Evolutionary conservation across 1,140 invertebrate species (phyloP).

Genomic region (Pseudoatta argentina): DNA sequence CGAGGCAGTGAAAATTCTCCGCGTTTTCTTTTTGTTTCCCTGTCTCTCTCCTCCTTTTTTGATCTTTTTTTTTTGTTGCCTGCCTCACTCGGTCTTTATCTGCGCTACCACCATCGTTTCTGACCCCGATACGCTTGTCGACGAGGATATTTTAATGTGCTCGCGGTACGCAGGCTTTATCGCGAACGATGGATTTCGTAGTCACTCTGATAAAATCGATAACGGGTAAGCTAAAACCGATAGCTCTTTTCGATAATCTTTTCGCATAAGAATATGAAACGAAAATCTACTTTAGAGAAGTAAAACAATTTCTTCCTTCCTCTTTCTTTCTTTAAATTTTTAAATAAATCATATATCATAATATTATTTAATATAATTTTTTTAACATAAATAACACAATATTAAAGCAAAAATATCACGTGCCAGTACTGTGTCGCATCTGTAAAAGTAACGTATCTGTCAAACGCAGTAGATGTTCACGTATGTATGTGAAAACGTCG

Average conservation of each 20-base stretch:
- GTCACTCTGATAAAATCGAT: conserved; percentile 46
- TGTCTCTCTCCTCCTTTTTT: background rate
- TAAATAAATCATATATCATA: conserved; percentile 3
- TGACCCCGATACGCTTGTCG: conserved; percentile 57
- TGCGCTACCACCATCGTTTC: conserved; percentile 21
- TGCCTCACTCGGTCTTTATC: conserved; percentile 53
- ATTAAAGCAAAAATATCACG: conserved; percentile 3
- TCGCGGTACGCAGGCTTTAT: conserved; percentile 68
- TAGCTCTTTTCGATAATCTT: conserved; percentile 53
- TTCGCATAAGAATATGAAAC: conserved; percentile 20
- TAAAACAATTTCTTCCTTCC: background rate
- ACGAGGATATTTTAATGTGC: conserved; percentile 72
- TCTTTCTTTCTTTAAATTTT: no score
- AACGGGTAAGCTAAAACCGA: conserved; percentile 44
- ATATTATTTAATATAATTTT: background rate
- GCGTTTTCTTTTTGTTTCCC: conserved; percentile 51
- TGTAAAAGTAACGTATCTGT: conserved; percentile 12
- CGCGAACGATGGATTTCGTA: conserved; percentile 68
- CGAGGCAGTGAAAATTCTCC: conserved; percentile 63
- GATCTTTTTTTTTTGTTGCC: conserved; percentile 9
- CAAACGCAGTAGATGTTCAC: conserved; percentile 36
- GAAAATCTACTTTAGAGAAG: conserved; percentile 4
- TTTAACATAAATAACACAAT: no score
- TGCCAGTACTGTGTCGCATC: background rate
- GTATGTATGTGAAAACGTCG: conserved; percentile 27